Evolutionary conservation across 2,797 vertebrate species (phyloP).

Genomic region (Sphaeramia orbicularis): DNA sequence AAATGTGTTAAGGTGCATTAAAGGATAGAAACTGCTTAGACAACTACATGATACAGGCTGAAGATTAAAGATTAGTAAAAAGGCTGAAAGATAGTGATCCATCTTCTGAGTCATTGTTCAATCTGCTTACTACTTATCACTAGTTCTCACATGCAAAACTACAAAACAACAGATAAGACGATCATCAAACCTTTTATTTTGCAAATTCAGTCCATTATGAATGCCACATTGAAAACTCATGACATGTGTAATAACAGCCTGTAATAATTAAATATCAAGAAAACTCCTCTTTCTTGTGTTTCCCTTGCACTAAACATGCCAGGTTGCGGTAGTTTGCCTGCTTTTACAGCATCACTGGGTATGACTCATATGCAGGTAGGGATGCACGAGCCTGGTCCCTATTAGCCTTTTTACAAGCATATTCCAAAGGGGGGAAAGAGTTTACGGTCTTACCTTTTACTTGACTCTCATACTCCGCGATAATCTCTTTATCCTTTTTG

Average conservation of each 20-base stretch:
- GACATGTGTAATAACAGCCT: too few species aligned
- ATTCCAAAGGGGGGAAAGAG: neutral
- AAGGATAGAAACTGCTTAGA: neutral
- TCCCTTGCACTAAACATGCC: neutral
- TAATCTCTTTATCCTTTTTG: slow-evolving; percentile 99
- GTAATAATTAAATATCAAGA: too few species aligned
- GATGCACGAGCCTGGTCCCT: slow-evolving; percentile 34
- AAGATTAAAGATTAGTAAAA: neutral
- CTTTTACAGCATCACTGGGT: slow-evolving; percentile 25
- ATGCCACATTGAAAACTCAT: neutral
- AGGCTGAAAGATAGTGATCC: neutral
- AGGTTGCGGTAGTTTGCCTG: neutral
- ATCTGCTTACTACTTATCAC: slow-evolving; percentile 2
- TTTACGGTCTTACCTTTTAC: slow-evolving; percentile 91
- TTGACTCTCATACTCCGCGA: slow-evolving; percentile 97
- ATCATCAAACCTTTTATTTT: neutral
- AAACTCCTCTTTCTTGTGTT: neutral
- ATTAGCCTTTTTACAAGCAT: slow-evolving; percentile 20
- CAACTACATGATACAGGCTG: neutral
- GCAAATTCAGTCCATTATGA: neutral
- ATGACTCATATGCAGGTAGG: slow-evolving; percentile 53
- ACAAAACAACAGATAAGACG: neutral
- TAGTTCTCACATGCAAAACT: slow-evolving; percentile 28
- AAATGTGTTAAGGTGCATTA: neutral
- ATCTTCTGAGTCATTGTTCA: neutral